Base-by-base conservation (phyloP, 2,797 vertebrate species). In the Echiichthys vipera region DNA sequence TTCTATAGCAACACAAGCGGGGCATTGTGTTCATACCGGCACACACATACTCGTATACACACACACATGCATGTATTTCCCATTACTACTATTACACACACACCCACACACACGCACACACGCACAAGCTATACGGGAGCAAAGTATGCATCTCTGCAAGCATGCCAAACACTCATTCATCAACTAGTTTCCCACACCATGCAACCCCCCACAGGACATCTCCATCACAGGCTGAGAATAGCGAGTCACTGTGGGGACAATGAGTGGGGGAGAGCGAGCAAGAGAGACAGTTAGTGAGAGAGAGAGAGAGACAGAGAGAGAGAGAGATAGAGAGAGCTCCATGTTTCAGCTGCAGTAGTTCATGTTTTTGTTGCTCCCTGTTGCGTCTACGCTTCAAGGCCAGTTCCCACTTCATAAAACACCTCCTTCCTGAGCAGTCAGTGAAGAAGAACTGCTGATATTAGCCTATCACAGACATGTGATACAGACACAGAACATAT, bases 11-110 rank as follows among this genome's bases (percentile, higher is more conserved):
- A 61, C 69, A 91, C 87, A 94, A 94, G 87, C 30, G 58, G 72
- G 69, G 78, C 91, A 92, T 94, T 96, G 93, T 94, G 89, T 92
- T 84, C 84, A 76, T 85, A 85, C 87, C 89, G 79, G 67, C 80
- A 67, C 67, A 76, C 83, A 74, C 81, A 58, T 72, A 68, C 65
- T 43, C 46, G 1, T 40, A 12, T 34, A 89, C 65, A 64, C 57
- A 77, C 73, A 77, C 73, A 78, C 80, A 89, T 42, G 71, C 75
- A 88, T 71, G 68, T 81, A 85, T 84, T 58, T 0, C 53, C 59
- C 40, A 45, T 82, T 76, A 81, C 86, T 80, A 79, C 78, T 84
- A 84, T 84, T 72, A 83, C 61, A 88, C 88, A 80, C 74, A 74
- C 39, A 59, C 71, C 75, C 45, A 65, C 56, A 72, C 68, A 67